A percentile compares a stretch with the other conserved stretches of the same genome.
These are phyloP conservation scores for Sebastes wilsoni DNA, from an alignment of 2,797 vertebrate genomes.

Conservation along the genomic window DNA sequence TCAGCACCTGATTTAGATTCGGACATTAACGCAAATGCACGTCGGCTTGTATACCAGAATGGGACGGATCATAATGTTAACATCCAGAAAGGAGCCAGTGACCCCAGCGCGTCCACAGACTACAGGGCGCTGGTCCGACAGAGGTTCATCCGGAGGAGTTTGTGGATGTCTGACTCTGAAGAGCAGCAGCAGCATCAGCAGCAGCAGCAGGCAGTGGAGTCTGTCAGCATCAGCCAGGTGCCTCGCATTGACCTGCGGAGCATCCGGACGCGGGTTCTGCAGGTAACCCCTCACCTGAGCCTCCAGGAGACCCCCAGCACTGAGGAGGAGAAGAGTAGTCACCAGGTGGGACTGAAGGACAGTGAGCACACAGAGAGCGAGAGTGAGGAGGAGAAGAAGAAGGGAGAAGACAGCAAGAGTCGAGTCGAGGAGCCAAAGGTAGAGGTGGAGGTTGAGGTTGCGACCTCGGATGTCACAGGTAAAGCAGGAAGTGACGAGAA, in stretches of 20 bases:
- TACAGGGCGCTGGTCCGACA: conserved; percentile 85
- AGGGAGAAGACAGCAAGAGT: conserved; percentile 57
- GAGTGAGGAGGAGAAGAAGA: conserved; percentile 42
- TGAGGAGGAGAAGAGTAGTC: conserved; percentile 25
- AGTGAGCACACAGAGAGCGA: conserved; percentile 61
- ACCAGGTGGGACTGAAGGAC: conserved; percentile 58
- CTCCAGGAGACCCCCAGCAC: conserved; percentile 62
- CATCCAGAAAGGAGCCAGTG: conserved; percentile 79
- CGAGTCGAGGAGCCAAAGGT: conserved; percentile 66
- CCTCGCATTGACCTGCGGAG: conserved; percentile 82
- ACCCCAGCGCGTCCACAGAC: conserved; percentile 78
- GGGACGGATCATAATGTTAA: conserved; percentile 78
- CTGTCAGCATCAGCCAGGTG: conserved; percentile 80
- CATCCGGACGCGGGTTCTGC: conserved; percentile 75
- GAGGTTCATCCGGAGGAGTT: conserved; percentile 91
- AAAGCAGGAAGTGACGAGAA: conserved; percentile 88
- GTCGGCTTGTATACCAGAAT: conserved; percentile 76
- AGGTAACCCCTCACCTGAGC: conserved; percentile 42
- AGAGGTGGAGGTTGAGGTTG: conserved; percentile 45
- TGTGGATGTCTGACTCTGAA: conserved; percentile 93
- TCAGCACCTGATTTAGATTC: conserved; percentile 78
- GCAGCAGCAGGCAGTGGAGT: conserved; percentile 73
- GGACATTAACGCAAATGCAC: conserved; percentile 73
- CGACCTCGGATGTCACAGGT: conserved; percentile 74
- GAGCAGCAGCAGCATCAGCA: conserved; percentile 88